A percentile compares a stretch with the other conserved stretches of the same genome.
Evolutionary conservation across 2,113 vertebrate genomes (phyloP).

Genomic region (Sapayoa aenigma): DNA sequence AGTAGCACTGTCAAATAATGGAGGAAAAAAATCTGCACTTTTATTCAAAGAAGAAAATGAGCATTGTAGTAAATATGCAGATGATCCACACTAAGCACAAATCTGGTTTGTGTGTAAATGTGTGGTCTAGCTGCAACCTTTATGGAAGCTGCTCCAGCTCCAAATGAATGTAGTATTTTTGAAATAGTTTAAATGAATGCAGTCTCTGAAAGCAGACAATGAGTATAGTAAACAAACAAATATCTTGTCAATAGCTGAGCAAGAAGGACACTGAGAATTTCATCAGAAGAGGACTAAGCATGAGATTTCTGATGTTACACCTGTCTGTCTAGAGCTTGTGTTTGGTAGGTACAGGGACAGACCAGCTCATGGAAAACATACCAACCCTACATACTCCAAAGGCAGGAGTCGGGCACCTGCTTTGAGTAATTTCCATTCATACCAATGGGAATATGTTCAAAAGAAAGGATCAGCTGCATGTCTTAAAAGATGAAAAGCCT

Average conservation of each 20-base stretch:
- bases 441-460: neutral
- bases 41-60: constrained; percentile 61
- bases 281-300: neutral
- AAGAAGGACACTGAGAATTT: neutral
- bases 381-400: neutral
- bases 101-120: constrained; percentile 55
- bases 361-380: neutral
- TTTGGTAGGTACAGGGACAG: neutral
- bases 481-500: neutral
- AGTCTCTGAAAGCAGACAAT: constrained; percentile 14
- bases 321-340: neutral
- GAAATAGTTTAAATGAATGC: constrained; percentile 34
- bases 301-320: neutral
- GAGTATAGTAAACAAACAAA: constrained; percentile 21
- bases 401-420: neutral
- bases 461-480: neutral
- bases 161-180: constrained; percentile 40
- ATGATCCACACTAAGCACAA: constrained; percentile 34
- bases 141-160: constrained; percentile 30
- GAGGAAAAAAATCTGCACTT: constrained; percentile 44
- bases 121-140: constrained; percentile 57
- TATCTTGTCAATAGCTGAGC: neutral
- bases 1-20: constrained; percentile 4
- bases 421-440: constrained; percentile 47
- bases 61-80: constrained; percentile 49